Conservation (phyloP, 2,797 vertebrate genomes). For the Alectoris magna region DNA sequence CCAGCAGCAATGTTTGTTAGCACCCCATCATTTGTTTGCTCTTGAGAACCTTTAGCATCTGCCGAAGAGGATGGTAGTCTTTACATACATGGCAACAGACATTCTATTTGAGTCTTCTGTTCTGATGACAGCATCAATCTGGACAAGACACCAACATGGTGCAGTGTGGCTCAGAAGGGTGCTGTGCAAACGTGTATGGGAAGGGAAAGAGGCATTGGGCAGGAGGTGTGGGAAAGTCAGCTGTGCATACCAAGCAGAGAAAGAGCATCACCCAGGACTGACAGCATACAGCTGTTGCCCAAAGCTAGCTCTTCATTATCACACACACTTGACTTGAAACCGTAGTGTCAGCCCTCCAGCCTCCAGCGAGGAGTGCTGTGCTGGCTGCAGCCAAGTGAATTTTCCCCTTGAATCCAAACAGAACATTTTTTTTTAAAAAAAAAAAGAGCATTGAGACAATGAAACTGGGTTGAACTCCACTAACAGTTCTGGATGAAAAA, state of each 20-base stretch:
- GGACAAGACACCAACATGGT: background rate
- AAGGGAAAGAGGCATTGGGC: background rate
- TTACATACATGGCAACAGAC: background rate
- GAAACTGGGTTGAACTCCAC: background rate
- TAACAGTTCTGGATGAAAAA: background rate
- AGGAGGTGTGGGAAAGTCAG: background rate
- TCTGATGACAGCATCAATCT: background rate
- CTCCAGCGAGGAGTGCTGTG: background rate
- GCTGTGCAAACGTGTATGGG: rapidly evolving
- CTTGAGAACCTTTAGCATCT: background rate
- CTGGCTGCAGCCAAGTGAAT: background rate
- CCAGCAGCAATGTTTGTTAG: background rate
- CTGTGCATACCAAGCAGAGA: background rate
- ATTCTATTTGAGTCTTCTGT: too few relatives aligned
- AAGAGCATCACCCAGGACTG: background rate
- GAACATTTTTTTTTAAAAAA: background rate
- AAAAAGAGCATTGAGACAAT: background rate
- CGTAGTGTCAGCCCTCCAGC: background rate
- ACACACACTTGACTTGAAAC: background rate
- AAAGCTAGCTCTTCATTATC: background rate
- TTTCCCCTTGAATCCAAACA: background rate
- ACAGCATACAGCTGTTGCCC: background rate
- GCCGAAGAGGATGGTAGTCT: background rate
- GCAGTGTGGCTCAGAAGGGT: background rate
- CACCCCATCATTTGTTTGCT: background rate